Base-by-base conservation (phyloP, 2,797 vertebrate species). In the Syngnathus rostellatus region DNA sequence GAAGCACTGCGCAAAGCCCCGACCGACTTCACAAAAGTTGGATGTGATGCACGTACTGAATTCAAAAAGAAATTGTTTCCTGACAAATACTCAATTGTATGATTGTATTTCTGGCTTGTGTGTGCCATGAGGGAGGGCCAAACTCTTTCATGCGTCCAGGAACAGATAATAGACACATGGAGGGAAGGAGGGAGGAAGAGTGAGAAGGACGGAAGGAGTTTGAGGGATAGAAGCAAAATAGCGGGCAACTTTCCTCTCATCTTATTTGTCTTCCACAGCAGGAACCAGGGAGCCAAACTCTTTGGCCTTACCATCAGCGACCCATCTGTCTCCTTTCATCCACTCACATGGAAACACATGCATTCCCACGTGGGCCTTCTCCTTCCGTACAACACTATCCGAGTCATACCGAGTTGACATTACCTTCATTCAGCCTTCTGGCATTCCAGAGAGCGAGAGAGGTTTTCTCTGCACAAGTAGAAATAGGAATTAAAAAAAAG, bases 301-400 rank as follows among this genome's bases (percentile, higher is more conserved):
- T 59, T 39, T 50, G 41, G 65, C 65, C 23, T 65, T 62, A 21
- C 66, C 73, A 76, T 77, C 68, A 71, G 73, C 68, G 11, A 51
- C 45, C 68, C 72, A 80, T 77, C 77, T 70, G 62, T 77, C 55
- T 79, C 48, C 19, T 61, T 41, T 2, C 45, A 12, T 61, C 37
- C 51, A 38, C 76, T n/a, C 46, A 17, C 37, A 9, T 65, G 10
- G 54, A 55, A 53, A 53, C 25, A n/a, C 40, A 46, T 40, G 59
- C 43, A 45, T 62, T 65, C 63, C 63, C 66, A 66, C 45, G 67
- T 43, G 68, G 38, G 16, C 10, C 21, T 45, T 64, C 66, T 66
- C 43, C 4, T 19, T 11, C 45, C 31, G 3, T 31, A 31, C 45
- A 66, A 53, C 51, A 48, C 60, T 45, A 31, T 4, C 4, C 31